These are phyloP conservation scores for Alviniconcha strummeri DNA, from an alignment of 2,888 invertebrate species.

Conservation along the genomic window DNA sequence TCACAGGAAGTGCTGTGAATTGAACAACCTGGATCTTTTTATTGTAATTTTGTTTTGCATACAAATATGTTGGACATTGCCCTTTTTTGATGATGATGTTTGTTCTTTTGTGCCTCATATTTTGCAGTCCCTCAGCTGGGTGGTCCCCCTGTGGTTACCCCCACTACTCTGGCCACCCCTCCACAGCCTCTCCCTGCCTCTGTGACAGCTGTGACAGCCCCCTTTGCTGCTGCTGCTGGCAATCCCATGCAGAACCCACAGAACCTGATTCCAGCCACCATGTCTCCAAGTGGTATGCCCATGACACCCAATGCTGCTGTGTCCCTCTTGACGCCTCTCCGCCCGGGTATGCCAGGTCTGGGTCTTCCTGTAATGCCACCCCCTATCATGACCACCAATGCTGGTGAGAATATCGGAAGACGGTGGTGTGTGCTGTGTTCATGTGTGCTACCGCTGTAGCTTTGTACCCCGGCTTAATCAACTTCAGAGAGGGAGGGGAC, in stretches of 20 bases:
- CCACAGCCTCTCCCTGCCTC: slow-evolving; percentile 33
- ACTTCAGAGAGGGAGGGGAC: too few relatives aligned
- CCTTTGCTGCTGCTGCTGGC: slow-evolving; percentile 44
- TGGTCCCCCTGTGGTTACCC: slow-evolving; percentile 39
- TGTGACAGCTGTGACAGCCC: slow-evolving; percentile 23
- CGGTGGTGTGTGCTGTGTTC: slow-evolving; percentile 13
- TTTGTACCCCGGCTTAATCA: too few relatives aligned
- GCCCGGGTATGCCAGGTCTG: slow-evolving; percentile 28
- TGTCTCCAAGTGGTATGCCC: slow-evolving; percentile 33
- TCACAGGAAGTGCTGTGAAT: too few relatives aligned
- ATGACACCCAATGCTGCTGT: slow-evolving; percentile 16
- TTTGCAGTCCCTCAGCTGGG: slow-evolving; percentile 56
- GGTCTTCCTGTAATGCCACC: slow-evolving; percentile 32
- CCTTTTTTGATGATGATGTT: too few relatives aligned
- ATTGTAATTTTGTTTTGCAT: too few relatives aligned
- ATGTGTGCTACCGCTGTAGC: neutral
- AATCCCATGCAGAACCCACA: slow-evolving; percentile 20
- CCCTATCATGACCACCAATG: slow-evolving; percentile 31
- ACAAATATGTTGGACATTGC: too few relatives aligned
- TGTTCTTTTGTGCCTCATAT: too few relatives aligned
- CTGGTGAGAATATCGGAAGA: neutral
- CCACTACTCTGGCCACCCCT: slow-evolving; percentile 37
- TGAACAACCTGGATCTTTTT: too few relatives aligned
- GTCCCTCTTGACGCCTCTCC: slow-evolving; percentile 3
- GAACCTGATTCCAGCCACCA: slow-evolving; percentile 12